Base-by-base conservation (phyloP, 2,797 vertebrate genomes). In the Pangasius djambal region DNA sequence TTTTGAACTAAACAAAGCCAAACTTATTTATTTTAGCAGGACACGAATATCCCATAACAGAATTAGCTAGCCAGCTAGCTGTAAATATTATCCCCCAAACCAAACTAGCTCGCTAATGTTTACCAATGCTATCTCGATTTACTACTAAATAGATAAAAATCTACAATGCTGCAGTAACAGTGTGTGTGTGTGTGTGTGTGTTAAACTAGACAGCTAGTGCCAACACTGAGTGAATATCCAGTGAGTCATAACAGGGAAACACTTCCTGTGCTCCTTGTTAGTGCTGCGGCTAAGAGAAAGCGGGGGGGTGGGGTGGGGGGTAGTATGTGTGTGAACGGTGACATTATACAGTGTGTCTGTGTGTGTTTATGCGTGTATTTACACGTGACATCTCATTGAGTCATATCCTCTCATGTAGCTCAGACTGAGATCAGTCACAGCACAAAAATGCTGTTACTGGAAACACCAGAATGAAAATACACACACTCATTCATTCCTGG, bases 381-480 rank as follows among this genome's bases (percentile, higher is more conserved):
- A 63, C 9, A 81, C 22, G 15, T 72, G 77, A 31, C 10, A 52
- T 65, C 74, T 81, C 55, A 75, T 74, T 88, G 77, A 89, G 63
- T 89, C 88, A 89, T 86, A 65, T 89, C 88, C 77, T 86, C 65
- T 85, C 6, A 9, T 83, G 40, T n/a, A 83, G 40, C 25, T 83
- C 40, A 65, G 72, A 34, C 74, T 4, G 22, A 44, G 67, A 50
- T 85, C 83, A 86, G 67, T 89, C 84, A 89, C 52, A 61, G 63
- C 10, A 52, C 34, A 50, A 79, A 79, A 55, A 84, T 2, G 1
- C 13, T 92, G 94, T 95, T 94, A 94, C 94, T 95, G 93, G 94
- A 95, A 95, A 91, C 89, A 89, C 89, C 86, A 83, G 91, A 59
- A 95, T 94, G 93, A 95, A 95, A 94, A 65, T 37, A 44, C 48